Percentiles rank a stretch among this genome's conserved stretches.
Evolutionary conservation across 2,888 invertebrate genomes (phyloP).

Genomic region (Lasioglossum calceatum): DNA sequence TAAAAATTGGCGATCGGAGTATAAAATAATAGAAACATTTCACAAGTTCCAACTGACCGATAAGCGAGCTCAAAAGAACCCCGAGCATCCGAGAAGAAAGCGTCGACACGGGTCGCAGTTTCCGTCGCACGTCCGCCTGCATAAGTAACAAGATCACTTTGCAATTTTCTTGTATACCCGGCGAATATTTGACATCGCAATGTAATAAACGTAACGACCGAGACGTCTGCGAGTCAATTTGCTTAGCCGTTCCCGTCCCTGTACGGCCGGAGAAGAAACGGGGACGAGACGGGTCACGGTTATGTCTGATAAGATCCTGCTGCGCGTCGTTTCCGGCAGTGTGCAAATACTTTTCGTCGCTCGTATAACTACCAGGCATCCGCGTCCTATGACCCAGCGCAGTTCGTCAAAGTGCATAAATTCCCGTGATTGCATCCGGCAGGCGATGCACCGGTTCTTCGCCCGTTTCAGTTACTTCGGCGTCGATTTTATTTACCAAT

Average conservation of each 20-base stretch:
- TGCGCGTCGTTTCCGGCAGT: conserved; percentile 43
- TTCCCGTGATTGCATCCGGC: conserved; percentile 72
- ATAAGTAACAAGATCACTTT: conserved; percentile 50
- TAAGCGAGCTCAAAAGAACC: not conserved
- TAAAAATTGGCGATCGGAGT: not conserved
- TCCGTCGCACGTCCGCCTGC: conserved; percentile 27
- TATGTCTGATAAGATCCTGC: conserved; percentile 49
- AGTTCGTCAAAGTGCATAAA: conserved; percentile 76
- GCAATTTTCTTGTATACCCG: conserved; percentile 42
- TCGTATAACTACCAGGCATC: conserved; percentile 21
- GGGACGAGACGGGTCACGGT: conserved; percentile 45
- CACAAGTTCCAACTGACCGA: not conserved
- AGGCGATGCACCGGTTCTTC: conserved; percentile 46
- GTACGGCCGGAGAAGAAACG: conserved; percentile 4
- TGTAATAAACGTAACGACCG: conserved; percentile 61
- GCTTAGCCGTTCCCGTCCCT: conserved; percentile 37
- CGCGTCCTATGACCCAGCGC: conserved; percentile 19
- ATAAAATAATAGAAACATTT: not conserved
- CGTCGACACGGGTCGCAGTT: not conserved
- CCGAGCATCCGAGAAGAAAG: not conserved
- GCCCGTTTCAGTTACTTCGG: conserved; percentile 29
- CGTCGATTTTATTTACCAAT: conserved; percentile 72
- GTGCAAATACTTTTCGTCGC: conserved; percentile 54
- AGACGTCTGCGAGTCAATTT: conserved; percentile 62
- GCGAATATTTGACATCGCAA: conserved; percentile 55